Evolutionary conservation across 2,113 vertebrate species (phyloP).

Genomic region (Tenebrosternarchus preto): DNA sequence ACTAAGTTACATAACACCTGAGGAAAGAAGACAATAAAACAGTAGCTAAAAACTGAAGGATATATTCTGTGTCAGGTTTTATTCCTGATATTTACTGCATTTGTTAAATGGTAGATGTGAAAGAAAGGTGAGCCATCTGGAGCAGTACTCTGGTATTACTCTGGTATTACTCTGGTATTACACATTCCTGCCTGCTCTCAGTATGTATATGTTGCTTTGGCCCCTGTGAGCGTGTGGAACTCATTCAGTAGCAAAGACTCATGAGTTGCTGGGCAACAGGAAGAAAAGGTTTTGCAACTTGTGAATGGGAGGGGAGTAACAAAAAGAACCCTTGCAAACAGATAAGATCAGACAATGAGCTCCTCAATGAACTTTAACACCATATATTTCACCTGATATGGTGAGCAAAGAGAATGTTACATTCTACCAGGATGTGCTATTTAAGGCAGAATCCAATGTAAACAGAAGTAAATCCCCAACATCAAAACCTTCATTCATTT

Average conservation of each 20-base stretch:
- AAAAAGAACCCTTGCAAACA: constrained; percentile 49
- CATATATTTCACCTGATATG: not conserved
- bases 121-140: too few species aligned
- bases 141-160: not conserved
- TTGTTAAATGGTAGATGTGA: not conserved
- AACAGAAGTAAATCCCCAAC: not conserved
- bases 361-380: constrained; percentile 2
- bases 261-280: constrained; percentile 77
- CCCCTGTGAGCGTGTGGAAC: constrained; percentile 56
- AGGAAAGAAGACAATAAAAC: too few species aligned
- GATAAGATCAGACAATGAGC: constrained; percentile 35
- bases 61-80: too few species aligned
- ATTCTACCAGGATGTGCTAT: not conserved
- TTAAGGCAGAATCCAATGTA: not conserved
- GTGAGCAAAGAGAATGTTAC: not conserved
- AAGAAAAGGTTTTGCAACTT: constrained; percentile 68
- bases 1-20: too few species aligned
- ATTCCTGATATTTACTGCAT: not conserved
- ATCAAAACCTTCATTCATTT: not conserved
- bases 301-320: constrained; percentile 55
- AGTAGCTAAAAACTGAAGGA: too few species aligned
- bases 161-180: not conserved
- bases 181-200: not conserved
- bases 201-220: constrained; percentile 50
- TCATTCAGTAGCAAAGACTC: constrained; percentile 66